A percentile compares a stretch with the other conserved stretches of the same genome.
Conservation (phyloP, 2,888 invertebrate genomes). For the Leptarthrus brevirostris region DNA sequence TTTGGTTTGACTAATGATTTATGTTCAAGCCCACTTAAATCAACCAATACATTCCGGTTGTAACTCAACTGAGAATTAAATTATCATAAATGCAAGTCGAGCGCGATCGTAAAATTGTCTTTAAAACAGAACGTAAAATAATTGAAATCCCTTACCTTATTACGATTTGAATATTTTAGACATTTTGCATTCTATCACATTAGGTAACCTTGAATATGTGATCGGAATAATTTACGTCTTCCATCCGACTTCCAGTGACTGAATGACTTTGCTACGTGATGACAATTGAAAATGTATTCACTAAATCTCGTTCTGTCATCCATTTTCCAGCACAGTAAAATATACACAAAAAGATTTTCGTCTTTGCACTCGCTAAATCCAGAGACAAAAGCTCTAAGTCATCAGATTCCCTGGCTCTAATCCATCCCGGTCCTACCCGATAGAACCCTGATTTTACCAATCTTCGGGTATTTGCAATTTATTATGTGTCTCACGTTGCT, state of each 20-base stretch:
- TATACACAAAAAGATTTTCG: not conserved
- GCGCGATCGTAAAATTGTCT: not conserved
- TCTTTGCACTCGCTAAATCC: not conserved
- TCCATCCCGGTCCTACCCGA: not conserved
- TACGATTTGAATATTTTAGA: not conserved
- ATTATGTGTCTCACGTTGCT: conserved; percentile 34
- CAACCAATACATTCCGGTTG: no score
- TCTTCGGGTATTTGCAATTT: conserved; percentile 2
- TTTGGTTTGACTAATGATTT: no score
- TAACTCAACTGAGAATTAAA: no score
- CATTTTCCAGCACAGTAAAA: not conserved
- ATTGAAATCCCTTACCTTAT: not conserved
- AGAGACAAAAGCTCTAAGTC: not conserved
- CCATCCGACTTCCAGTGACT: conserved; percentile 28
- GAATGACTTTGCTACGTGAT: conserved; percentile 29
- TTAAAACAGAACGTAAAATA: not conserved
- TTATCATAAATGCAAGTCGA: no score
- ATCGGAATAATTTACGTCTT: not conserved
- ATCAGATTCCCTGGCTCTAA: not conserved
- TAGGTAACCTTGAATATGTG: conserved; percentile 5
- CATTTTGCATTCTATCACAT: not conserved
- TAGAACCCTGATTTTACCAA: not conserved
- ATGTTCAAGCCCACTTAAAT: no score
- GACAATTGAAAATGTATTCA: not conserved
- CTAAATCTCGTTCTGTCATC: conserved; percentile 37